A percentile compares a stretch with the other conserved stretches of the same genome.
Evolutionary conservation across 2,797 vertebrate species (phyloP).

Genomic region (Hylomyscus alleni): DNA sequence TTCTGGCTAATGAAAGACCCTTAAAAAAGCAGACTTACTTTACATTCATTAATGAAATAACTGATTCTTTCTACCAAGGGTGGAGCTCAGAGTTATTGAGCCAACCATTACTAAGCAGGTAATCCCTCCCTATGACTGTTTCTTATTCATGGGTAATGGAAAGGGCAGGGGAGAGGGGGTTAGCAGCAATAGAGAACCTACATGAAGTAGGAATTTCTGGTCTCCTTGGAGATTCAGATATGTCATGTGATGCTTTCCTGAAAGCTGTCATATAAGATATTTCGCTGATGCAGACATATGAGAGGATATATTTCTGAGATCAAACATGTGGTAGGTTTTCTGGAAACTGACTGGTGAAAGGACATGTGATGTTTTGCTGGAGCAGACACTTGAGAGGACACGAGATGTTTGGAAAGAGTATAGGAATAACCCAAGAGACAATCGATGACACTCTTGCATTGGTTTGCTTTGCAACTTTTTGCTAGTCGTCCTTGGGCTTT

Average conservation of each 20-base stretch:
- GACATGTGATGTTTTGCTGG: too few relatives aligned
- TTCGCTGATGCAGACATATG: background rate
- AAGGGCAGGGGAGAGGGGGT: accelerated
- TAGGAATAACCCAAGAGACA: too few relatives aligned
- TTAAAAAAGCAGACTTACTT: background rate
- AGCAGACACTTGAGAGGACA: background rate
- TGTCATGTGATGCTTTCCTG: too few relatives aligned
- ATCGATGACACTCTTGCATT: too few relatives aligned
- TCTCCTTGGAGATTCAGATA: too few relatives aligned
- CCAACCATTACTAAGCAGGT: background rate
- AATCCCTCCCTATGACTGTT: too few relatives aligned
- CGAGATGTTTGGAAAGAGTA: background rate
- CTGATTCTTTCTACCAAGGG: background rate
- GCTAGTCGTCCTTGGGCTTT: too few relatives aligned
- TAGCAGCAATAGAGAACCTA: too few relatives aligned
- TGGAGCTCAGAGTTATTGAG: background rate
- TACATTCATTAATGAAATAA: background rate
- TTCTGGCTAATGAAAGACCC: background rate
- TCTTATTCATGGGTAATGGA: background rate
- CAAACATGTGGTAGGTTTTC: background rate
- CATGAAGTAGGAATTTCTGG: too few relatives aligned
- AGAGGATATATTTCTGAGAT: too few relatives aligned
- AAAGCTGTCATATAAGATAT: background rate
- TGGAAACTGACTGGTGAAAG: background rate
- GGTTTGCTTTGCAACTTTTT: too few relatives aligned